Evolutionary conservation across 2,797 vertebrate genomes (phyloP), one percentile per base, ranked within the genome.

Genomic region (Acestrorhynchus altus): DNA sequence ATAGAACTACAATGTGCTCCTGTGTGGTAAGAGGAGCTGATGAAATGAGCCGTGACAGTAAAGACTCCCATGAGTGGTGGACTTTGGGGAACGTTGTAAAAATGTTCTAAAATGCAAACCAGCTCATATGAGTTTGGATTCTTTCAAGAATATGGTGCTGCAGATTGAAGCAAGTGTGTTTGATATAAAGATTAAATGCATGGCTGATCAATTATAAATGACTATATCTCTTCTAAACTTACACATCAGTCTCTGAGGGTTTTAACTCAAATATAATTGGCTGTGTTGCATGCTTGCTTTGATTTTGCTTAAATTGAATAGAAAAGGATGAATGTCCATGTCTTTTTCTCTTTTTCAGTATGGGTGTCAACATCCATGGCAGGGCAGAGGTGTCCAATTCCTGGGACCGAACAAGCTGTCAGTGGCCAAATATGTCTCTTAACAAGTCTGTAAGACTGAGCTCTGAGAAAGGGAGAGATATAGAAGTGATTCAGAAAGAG

Each of bases 391-490:
- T 79, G 66, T n/a, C 73, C 69, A 63, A 60, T 83, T 68, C 20
- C 64, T 54, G 59, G 54, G 28, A 71, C 59, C 46, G 65, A 74
- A 83, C 64, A 72, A 78, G 68, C 76, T 74, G 83, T 49, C 79
- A 63, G 73, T 77, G 59, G 66, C 77, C 46, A 35, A 73, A 72
- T 76, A 72, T 72, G 57, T 76, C 26, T 69, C 69, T 73, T 72
- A 60, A 76, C 79, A 76, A n/a, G 64, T 60, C 61, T 75, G 26
- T 40, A 57, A 65, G 68, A 76, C 72, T 18, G 61, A 52, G 54
- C 9, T n/a, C 20, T 56, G 40, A 59, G 22, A 60, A 63, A 11
- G 39, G 10, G 67, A 77, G 61, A 22, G 28, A 54, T 28, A 63
- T 59, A 28, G 28, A 20, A 3, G 59, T 35, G 47, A 31, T 46